Evolutionary conservation across 1,140 invertebrate species (phyloP).

Genomic region (Musca domestica): DNA sequence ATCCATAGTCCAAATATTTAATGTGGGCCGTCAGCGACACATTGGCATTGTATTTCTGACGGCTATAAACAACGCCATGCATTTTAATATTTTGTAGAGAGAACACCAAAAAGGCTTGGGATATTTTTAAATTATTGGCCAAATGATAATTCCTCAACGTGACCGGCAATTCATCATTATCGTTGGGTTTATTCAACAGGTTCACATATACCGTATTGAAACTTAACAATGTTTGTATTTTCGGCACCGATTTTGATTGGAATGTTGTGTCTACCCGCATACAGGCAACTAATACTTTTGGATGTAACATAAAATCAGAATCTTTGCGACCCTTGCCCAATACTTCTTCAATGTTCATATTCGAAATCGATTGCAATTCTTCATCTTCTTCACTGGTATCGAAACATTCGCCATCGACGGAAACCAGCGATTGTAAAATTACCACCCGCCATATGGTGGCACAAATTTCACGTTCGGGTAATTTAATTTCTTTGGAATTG

Average conservation of each 20-base stretch:
- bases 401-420: constrained; percentile 44
- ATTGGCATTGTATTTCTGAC: constrained; percentile 28
- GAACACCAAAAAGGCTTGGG: constrained; percentile 37
- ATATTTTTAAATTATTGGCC: constrained; percentile 19
- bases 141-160: constrained; percentile 33
- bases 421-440: constrained; percentile 45
- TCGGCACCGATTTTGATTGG: constrained; percentile 65
- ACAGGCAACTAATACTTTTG: constrained; percentile 70
- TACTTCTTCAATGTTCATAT: constrained; percentile 33
- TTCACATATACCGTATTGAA: constrained; percentile 40
- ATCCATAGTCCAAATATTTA: constrained; percentile 48
- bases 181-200: constrained; percentile 40
- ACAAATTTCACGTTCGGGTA: constrained; percentile 42
- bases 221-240: constrained; percentile 62
- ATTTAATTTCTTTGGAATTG: constrained; percentile 31
- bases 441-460: constrained; percentile 52
- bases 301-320: constrained; percentile 55
- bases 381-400: constrained; percentile 45
- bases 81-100: constrained; percentile 31
- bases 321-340: constrained; percentile 32
- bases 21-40: constrained; percentile 25
- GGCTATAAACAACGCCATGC: constrained; percentile 26
- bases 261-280: constrained; percentile 77
- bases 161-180: constrained; percentile 30
- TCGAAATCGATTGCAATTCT: constrained; percentile 40